Evolutionary conservation across 1,140 invertebrate genomes (phyloP).

Genomic region (Agrilus planipennis): DNA sequence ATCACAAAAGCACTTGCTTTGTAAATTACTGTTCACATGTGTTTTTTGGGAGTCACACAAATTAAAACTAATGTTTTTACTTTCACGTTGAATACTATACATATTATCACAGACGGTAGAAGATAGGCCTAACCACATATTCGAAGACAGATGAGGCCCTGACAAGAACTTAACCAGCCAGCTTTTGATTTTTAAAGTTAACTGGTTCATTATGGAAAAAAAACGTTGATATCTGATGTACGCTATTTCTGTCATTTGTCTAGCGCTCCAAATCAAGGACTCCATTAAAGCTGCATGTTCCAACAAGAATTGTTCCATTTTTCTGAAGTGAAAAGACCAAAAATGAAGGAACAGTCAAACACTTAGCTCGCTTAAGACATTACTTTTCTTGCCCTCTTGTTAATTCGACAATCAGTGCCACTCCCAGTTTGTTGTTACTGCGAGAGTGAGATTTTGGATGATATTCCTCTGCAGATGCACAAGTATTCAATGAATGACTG

Average conservation of each 20-base stretch:
- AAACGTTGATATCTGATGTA: slow-evolving; percentile 40
- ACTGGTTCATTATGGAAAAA: slow-evolving; percentile 46
- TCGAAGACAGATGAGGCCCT: slow-evolving; percentile 48
- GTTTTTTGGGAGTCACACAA: not conserved
- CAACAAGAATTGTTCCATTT: slow-evolving; percentile 56
- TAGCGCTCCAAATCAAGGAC: slow-evolving; percentile 59
- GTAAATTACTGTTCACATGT: not conserved
- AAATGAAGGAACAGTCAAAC: not conserved
- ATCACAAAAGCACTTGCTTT: slow-evolving; percentile 9
- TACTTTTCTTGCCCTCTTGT: slow-evolving; percentile 37
- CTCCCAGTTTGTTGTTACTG: slow-evolving; percentile 42
- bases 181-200: slow-evolving; percentile 35
- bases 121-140: slow-evolving; percentile 53
- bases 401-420: slow-evolving; percentile 42
- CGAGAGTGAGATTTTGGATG: slow-evolving; percentile 16
- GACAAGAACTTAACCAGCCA: slow-evolving; percentile 56
- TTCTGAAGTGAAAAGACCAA: slow-evolving; percentile 30
- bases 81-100: slow-evolving; percentile 19
- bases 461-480: slow-evolving; percentile 13
- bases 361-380: slow-evolving; percentile 13
- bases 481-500: slow-evolving; percentile 12
- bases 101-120: slow-evolving; percentile 23
- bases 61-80: slow-evolving; percentile 1
- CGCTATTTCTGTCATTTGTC: slow-evolving; percentile 47
- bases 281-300: slow-evolving; percentile 72